Percentiles rank a stretch among this genome's conserved stretches.
phyloP scores from a whole-genome alignment of 2,888 invertebrate species.

The Nomada goodeniana region DNA sequence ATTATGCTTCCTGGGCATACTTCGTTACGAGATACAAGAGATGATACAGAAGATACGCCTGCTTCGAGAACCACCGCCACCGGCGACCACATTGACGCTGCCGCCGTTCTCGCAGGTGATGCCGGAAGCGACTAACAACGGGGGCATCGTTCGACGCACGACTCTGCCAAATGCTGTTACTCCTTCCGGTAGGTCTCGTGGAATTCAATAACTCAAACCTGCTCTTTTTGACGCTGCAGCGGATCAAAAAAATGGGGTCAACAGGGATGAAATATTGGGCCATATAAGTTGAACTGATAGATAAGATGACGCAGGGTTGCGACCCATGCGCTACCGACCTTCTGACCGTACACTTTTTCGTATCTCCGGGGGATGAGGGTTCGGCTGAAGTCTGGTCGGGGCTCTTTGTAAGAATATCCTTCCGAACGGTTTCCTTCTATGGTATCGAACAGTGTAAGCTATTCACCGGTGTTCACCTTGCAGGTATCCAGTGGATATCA shows the following conservation, averaged over 20 bases:
- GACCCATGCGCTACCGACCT: too few relatives aligned
- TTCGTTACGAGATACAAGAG: constrained; percentile 94
- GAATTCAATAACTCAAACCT: neutral
- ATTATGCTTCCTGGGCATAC: constrained; percentile 94
- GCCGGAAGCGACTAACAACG: constrained; percentile 77
- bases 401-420: too few relatives aligned
- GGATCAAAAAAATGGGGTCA: neutral
- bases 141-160: constrained; percentile 74
- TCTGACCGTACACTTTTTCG: too few relatives aligned
- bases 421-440: too few relatives aligned
- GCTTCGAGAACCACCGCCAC: constrained; percentile 85
- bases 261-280: neutral
- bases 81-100: constrained; percentile 78
- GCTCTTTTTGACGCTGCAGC: neutral
- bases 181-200: constrained; percentile 69
- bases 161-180: constrained; percentile 74
- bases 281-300: too few relatives aligned
- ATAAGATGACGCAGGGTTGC: too few relatives aligned
- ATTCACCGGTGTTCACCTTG: too few relatives aligned
- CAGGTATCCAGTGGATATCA: too few relatives aligned
- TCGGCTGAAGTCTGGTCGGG: too few relatives aligned
- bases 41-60: constrained; percentile 96
- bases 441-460: too few relatives aligned
- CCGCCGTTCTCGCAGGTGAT: constrained; percentile 77
- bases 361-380: too few relatives aligned